Evolutionary conservation across 2,888 invertebrate genomes (phyloP), one percentile per base, ranked within the genome.

Genomic region (Hybos culiciformis): DNA sequence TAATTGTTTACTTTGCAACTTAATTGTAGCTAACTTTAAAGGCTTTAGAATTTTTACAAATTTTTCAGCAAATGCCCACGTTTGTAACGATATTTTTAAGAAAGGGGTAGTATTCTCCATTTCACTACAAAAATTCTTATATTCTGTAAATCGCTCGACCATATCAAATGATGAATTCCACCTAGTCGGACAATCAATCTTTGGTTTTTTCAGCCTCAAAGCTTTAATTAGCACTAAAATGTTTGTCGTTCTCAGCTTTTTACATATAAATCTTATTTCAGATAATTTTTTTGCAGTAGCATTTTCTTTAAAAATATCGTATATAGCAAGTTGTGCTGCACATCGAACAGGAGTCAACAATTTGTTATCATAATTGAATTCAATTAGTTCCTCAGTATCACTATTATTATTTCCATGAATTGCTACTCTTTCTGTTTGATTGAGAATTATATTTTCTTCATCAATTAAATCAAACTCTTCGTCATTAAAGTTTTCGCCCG

Each of bases 91-190:
- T 9, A 36, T 36, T 20, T 36, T 36, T 11, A 36, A 9, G 3
- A 36, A 36, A 12, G 20, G 5, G 8, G 19, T 21, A 4, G 12
- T 21, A 36, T 19, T 21, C 3, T 20, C 20, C 36, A 36, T 20
- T n/a, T 36, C 36, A 36, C 4, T 20, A 36, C 34, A 36, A 36
- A 36, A 36, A 36, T 36, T 36, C 12, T 36, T 36, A 36, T 36
- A 36, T 36, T 36, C 34, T 20, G 20, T 20, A 36, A 36, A 36
- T 20, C 34, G 34, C 20, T 36, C 34, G 12, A 36, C 36, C 36
- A 36, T 36, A 21, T 36, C 36, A 36, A 36, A 36, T 36, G 36
- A 36, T 21, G 36, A 36, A 20, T 36, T 36, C 36, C 36, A 21
- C 21, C 36, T 36, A 14, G 36, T 36, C 3, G 20, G 20, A 21